Base-by-base conservation (phyloP, 2,797 vertebrate species). In the Chaetodon trifasciatus region DNA sequence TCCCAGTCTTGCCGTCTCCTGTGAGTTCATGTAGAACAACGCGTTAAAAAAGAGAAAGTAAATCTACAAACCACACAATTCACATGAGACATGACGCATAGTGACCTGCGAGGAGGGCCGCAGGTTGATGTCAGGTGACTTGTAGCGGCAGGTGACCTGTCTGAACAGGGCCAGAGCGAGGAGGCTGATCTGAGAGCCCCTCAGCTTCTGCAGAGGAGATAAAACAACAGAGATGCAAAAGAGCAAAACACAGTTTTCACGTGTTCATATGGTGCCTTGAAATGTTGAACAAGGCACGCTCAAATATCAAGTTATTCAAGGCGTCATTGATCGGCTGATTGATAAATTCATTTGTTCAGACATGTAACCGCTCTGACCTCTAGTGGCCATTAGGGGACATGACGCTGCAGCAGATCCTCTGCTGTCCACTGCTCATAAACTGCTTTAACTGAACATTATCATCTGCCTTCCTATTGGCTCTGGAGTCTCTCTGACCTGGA, bases 161-260 rank as follows among this genome's bases (percentile, higher is more conserved):
- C 92, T 92, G 72, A 93, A 96, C 64, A 95, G 8, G 7, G 92
- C 94, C 73, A 96, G 80, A 9, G 86, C 85, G 58, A 96, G 72
- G 9, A 79, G 23, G 75, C 78, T 78, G 63, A 83, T 24, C 70
- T 62, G 64, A 13, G 84, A 76, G 0, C 52, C 68, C 28, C 47
- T 40, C 66, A 83, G 73, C 85, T 91, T 88, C 84, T 94, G 40
- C n/a, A 68, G 67, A 78, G 15, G 15, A n/a, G n/a, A 75, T 0
- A 15, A 50, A 82, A 73, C 2, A 44, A 28, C 3, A 3, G 2
- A 52, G 1, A 58, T 8, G 5, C 3, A 5, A 21, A 13, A n/a
- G 19, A 58, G 4, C 4, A n/a, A n/a, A n/a, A n/a, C n/a, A 28
- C 28, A 28, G 28, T n/a, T n/a, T n/a, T n/a, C 28, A 32, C 3